These are phyloP conservation scores for Sthenelais limicola DNA, from an alignment of 2,888 invertebrate species.

Conservation along the genomic window DNA sequence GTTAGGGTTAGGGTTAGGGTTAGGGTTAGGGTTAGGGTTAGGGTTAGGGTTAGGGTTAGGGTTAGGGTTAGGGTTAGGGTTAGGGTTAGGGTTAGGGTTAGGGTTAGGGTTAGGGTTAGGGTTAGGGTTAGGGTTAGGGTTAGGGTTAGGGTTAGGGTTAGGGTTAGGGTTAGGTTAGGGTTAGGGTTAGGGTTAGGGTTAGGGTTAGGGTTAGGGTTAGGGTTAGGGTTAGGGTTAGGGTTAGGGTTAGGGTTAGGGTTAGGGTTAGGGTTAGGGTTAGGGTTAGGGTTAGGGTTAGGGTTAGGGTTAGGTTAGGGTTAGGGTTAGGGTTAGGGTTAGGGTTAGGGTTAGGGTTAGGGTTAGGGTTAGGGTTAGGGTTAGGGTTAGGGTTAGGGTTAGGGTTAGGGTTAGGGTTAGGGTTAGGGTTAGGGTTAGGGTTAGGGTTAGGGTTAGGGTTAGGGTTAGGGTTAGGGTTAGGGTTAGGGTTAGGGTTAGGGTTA, in stretches of 20 bases:
- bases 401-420: conserved; percentile 33
- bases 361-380: conserved; percentile 45
- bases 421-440: conserved; percentile 42
- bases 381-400: conserved; percentile 15
- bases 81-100: conserved; percentile 52
- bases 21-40: conserved; percentile 34
- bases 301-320: conserved; percentile 49
- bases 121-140: conserved; percentile 23
- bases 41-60: conserved; percentile 18
- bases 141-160: conserved; percentile 39
- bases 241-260: conserved; percentile 50
- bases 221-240: conserved; percentile 51
- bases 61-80: conserved; percentile 41
- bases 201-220: conserved; percentile 51
- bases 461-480: conserved; percentile 50
- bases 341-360: conserved; percentile 44
- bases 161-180: too few species aligned
- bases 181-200: conserved; percentile 46
- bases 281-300: conserved; percentile 44
- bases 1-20: conserved; percentile 51
- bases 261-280: conserved; percentile 52
- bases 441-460: conserved; percentile 40
- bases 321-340: conserved; percentile 47
- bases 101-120: conserved; percentile 47
- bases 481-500: conserved; percentile 45